Evolutionary conservation across 2,888 invertebrate species (phyloP), one percentile per base, ranked within the genome.

Genomic region (Chironomus riparius): DNA sequence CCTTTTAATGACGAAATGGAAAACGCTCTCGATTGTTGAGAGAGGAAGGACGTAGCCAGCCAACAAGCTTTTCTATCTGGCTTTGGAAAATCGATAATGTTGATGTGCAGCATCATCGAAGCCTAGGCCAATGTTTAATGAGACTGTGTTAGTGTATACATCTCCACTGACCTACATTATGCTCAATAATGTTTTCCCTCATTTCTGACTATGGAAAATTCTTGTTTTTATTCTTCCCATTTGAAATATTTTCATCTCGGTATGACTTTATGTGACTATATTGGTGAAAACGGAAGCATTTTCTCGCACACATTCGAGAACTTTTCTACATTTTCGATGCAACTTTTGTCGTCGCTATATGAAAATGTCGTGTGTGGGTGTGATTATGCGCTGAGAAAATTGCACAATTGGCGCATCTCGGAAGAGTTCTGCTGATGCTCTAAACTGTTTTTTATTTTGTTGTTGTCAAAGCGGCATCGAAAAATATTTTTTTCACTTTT

Each of bases 81-180:
- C 6, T 28, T 1, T 28, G 10, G 22, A 70, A 48, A 56, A 50
- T 68, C 69, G 28, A 70, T 77, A 78, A 83, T 83, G 83, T 10
- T 38, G 38, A 38, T 83, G 81, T 78, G 83, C 83, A 0, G 83
- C 83, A 15, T 80, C 81, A 5, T 80, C 78, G 78, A 82, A 83
- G 78, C 79, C 81, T 56, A 78, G 74, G 65, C 21, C 22, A 65
- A 65, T 12, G 56, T 24, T 15, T 71, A 38, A 38, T 38, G 38
- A 28, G 38, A 38, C 13, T 28, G 72, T 62, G 12, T n/a, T 15
- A 70, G 22, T 22, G 62, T 13, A 61, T 50, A 18, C 38, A 72
- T 47, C 28, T 61, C 47, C 62, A 72, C 72, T 72, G 72, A 72
- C 72, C 72, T 72, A 72, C 38, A 72, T 72, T 62, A 28, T 7